These are phyloP conservation scores for Helarctos malayanus DNA, from an alignment of 2,797 vertebrate genomes.

Conservation along the genomic window DNA sequence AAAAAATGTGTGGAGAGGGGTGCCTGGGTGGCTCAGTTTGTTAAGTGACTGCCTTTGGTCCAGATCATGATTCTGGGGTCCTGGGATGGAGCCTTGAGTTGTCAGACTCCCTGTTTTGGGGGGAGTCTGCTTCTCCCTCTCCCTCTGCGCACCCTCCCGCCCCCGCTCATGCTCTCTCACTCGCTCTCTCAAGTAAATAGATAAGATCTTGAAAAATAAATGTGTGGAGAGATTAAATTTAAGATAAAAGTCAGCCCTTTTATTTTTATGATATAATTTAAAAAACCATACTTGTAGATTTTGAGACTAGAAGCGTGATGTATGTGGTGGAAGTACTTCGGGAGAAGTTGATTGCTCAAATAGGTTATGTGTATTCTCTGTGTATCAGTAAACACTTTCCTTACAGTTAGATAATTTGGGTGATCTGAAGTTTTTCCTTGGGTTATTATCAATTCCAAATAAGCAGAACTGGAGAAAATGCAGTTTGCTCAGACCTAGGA, in stretches of 20 bases:
- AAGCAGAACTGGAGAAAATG: neutral
- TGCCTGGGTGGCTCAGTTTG: too few species aligned
- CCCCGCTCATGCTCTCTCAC: too few species aligned
- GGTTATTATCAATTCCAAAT: constrained; percentile 6
- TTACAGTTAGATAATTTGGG: neutral
- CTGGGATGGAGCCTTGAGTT: too few species aligned
- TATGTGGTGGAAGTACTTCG: neutral
- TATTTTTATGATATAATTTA: neutral
- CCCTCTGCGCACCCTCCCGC: too few species aligned
- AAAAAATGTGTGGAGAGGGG: neutral
- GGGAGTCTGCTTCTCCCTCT: too few species aligned
- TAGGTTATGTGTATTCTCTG: neutral
- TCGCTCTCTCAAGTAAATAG: too few species aligned
- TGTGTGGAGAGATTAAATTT: neutral
- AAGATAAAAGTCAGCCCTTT: neutral
- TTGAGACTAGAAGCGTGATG: neutral
- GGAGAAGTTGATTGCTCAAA: neutral
- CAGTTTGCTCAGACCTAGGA: neutral
- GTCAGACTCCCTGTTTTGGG: too few species aligned
- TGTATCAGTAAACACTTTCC: neutral
- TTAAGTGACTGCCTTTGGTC: too few species aligned
- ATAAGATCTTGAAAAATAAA: too few species aligned
- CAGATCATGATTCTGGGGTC: too few species aligned
- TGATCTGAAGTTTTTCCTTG: neutral
- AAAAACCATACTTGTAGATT: neutral